Evolutionary conservation across 2,113 vertebrate species (phyloP).

Genomic region (Cynocephalus volans): DNA sequence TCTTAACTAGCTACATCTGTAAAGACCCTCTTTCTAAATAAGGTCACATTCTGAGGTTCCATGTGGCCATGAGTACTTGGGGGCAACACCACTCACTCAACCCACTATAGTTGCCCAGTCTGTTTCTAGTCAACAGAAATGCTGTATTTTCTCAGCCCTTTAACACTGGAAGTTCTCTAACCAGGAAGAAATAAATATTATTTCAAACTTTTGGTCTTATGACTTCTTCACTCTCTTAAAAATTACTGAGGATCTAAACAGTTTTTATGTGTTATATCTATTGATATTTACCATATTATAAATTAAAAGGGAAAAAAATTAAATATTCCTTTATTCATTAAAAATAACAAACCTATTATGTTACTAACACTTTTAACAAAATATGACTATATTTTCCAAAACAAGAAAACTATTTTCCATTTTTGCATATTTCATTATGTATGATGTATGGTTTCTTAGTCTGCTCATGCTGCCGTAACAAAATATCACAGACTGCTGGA

Average conservation of each 20-base stretch:
- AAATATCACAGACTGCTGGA: not conserved
- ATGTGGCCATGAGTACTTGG: not conserved
- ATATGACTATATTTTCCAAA: not conserved
- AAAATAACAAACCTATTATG: not conserved
- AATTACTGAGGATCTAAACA: not conserved
- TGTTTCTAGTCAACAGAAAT: not conserved
- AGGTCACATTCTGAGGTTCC: not conserved
- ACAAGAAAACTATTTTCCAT: not conserved
- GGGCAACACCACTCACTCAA: not conserved
- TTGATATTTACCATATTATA: not conserved
- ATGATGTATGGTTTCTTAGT: not conserved
- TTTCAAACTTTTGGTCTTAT: not conserved
- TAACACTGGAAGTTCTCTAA: not conserved
- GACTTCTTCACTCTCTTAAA: slow-evolving; percentile 34
- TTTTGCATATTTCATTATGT: not conserved
- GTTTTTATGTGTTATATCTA: not conserved
- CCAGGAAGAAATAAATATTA: not conserved
- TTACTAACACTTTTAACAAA: slow-evolving; percentile 16
- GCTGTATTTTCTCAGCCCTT: not conserved
- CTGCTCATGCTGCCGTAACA: not conserved
- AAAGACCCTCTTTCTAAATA: slow-evolving; percentile 39
- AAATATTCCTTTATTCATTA: not conserved
- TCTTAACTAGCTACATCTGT: not conserved
- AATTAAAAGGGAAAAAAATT: not conserved
- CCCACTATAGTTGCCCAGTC: not conserved